Evolutionary conservation across 2,113 vertebrate species (phyloP).

Genomic region (Mystacornis crossleyi): DNA sequence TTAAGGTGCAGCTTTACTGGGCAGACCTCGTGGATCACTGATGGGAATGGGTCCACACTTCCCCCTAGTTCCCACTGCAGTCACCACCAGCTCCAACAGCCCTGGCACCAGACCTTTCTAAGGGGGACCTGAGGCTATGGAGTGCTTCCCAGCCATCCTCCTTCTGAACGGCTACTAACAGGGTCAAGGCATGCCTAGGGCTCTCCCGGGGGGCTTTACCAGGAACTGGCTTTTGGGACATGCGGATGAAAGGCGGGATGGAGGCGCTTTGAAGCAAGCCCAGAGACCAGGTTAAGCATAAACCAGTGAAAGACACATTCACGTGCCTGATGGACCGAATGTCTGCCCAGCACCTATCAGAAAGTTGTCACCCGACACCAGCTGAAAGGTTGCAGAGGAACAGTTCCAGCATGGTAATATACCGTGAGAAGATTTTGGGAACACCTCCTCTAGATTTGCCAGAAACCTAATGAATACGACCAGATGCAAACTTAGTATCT

Average conservation of each 20-base stretch:
- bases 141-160: neutral
- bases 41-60: fast-evolving
- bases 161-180: neutral
- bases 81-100: neutral
- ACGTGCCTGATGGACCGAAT: fast-evolving
- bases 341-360: neutral
- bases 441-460: neutral
- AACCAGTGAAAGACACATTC: neutral
- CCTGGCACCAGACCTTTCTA: too few relatives aligned
- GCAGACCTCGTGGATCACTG: neutral
- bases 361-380: neutral
- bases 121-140: neutral
- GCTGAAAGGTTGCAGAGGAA: neutral
- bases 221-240: neutral
- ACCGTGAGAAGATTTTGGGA: neutral
- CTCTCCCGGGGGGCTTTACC: neutral
- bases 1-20: neutral
- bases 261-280: neutral
- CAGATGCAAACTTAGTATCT: neutral
- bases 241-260: neutral
- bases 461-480: neutral
- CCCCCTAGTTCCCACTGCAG: neutral
- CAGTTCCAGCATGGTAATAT: neutral
- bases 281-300: neutral
- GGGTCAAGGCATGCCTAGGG: neutral